Percentiles rank a stretch among this genome's conserved stretches.
Conservation (phyloP, 1,140 invertebrate species). For the Saccostrea echinata region DNA sequence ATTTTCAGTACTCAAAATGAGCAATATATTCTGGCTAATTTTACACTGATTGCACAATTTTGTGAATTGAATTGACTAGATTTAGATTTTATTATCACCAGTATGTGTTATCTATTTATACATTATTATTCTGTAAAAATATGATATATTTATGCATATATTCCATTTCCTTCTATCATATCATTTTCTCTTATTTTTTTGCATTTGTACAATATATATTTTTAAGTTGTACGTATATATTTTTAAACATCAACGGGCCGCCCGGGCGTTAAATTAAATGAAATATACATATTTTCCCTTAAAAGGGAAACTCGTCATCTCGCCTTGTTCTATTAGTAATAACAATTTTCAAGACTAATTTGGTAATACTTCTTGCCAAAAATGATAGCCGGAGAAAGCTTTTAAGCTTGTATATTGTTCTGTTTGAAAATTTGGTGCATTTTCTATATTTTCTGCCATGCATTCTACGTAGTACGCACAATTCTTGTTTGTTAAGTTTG, state of each 20-base stretch:
- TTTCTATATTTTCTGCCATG: neutral
- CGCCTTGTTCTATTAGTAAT: neutral
- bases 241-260: neutral
- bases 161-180: neutral
- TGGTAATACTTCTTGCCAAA: neutral
- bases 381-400: neutral
- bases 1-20: neutral
- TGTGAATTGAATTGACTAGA: neutral
- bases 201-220: neutral
- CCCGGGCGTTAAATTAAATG: neutral
- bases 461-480: slow-evolving; percentile 29
- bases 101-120: neutral
- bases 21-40: neutral
- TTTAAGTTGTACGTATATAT: too few species aligned
- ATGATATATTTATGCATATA: neutral
- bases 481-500: slow-evolving; percentile 17
- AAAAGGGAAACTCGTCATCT: neutral
- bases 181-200: neutral
- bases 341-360: neutral
- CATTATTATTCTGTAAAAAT: neutral
- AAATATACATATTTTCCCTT: neutral
- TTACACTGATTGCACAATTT: neutral
- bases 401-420: neutral
- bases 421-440: slow-evolving; percentile 5
- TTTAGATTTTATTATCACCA: neutral